phyloP scores from a whole-genome alignment of 2,113 vertebrate genomes.

The Rynchops niger region DNA sequence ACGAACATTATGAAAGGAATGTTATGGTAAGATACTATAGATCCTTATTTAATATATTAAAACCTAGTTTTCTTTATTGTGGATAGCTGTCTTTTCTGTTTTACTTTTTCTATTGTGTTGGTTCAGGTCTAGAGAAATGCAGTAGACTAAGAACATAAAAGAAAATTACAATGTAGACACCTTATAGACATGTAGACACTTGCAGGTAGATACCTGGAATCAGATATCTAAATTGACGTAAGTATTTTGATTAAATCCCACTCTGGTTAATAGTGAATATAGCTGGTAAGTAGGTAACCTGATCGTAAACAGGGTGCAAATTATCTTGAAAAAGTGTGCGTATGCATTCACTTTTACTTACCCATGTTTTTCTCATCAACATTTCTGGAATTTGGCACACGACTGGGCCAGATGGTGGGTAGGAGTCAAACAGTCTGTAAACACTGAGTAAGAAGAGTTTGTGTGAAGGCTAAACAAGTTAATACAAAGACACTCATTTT shows the following conservation, averaged over 20 bases:
- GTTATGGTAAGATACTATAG: slow-evolving; percentile 80
- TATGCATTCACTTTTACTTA: background rate
- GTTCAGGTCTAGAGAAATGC: background rate
- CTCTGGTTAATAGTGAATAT: background rate
- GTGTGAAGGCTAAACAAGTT: slow-evolving; percentile 36
- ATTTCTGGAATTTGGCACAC: slow-evolving; percentile 28
- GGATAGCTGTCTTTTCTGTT: background rate
- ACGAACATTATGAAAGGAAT: slow-evolving; percentile 84
- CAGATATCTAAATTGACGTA: background rate
- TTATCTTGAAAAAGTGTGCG: background rate
- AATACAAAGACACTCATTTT: background rate
- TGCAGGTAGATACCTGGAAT: background rate
- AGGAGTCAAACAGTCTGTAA: slow-evolving; percentile 39
- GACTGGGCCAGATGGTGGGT: background rate
- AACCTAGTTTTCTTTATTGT: background rate
- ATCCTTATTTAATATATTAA: background rate
- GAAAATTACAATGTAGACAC: background rate
- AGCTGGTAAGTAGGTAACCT: background rate
- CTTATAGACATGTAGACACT: background rate
- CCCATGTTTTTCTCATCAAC: background rate
- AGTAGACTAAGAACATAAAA: background rate
- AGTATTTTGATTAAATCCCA: background rate
- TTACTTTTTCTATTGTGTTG: background rate
- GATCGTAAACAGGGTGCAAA: background rate
- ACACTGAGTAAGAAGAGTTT: slow-evolving; percentile 4